phyloP scores from a whole-genome alignment of 2,888 invertebrate species.

The Acanthococcus lagerstroemiae region DNA sequence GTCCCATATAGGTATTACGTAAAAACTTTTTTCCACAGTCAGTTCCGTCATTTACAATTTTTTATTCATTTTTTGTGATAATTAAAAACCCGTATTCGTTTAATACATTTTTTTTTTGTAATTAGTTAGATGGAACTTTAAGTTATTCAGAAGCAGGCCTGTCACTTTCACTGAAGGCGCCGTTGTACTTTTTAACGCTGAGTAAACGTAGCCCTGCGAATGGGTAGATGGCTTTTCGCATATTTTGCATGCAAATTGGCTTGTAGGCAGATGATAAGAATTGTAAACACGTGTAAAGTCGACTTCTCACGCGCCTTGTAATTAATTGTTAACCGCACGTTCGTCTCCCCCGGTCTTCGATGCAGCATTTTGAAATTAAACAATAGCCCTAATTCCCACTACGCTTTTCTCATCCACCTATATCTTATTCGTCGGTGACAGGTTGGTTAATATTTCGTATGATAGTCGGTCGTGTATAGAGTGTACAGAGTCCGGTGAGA shows the following conservation, averaged over 20 bases:
- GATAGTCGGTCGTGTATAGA: too few relatives aligned
- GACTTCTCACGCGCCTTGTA: constrained; percentile 18
- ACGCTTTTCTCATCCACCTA: too few relatives aligned
- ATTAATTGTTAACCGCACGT: constrained; percentile 19
- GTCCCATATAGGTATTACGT: too few relatives aligned
- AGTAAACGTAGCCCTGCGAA: constrained; percentile 10
- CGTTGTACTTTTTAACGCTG: not conserved
- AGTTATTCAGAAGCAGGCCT: constrained; percentile 23
- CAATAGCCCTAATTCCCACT: constrained; percentile 22
- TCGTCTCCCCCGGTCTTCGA: constrained; percentile 1
- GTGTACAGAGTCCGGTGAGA: too few relatives aligned
- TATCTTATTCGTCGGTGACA: too few relatives aligned
- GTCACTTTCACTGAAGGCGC: constrained; percentile 4
- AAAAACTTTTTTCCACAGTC: too few relatives aligned
- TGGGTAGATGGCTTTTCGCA: constrained; percentile 6
- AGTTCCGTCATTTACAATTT: too few relatives aligned
- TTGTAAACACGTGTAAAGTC: constrained; percentile 24
- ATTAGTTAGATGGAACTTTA: not conserved
- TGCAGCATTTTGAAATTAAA: constrained; percentile 9
- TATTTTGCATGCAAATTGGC: constrained; percentile 24
- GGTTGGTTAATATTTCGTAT: too few relatives aligned
- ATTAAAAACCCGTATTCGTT: too few relatives aligned
- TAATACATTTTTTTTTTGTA: too few relatives aligned
- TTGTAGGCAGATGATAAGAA: constrained; percentile 22
- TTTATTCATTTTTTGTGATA: too few relatives aligned